Percentiles rank a stretch among this genome's conserved stretches.
Conservation (phyloP, 2,888 invertebrate species). For the Mylabris sibirica region DNA sequence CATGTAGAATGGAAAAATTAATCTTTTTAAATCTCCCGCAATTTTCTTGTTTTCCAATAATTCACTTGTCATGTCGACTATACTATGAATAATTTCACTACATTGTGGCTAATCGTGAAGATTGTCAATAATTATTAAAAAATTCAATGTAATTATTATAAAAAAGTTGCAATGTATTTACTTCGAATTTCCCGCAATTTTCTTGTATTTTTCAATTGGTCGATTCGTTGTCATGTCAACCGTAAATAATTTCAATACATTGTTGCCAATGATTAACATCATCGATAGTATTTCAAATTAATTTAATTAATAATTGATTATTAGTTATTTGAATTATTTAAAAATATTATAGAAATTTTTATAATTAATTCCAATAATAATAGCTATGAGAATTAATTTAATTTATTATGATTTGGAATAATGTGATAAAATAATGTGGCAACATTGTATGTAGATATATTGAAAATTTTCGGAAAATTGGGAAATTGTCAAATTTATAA, state of each 20-base stretch:
- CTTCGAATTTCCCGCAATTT: not conserved
- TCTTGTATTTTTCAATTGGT: not conserved
- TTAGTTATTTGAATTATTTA: not conserved
- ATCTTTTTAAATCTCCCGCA: too few species aligned
- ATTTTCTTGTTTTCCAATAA: too few species aligned
- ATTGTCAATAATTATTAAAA: too few species aligned
- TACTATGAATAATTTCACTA: too few species aligned
- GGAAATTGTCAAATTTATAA: not conserved
- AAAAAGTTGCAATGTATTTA: too few species aligned
- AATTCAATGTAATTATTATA: too few species aligned
- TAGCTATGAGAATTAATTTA: not conserved
- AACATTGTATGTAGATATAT: not conserved
- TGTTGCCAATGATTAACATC: not conserved
- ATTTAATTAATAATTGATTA: not conserved
- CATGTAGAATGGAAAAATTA: too few species aligned
- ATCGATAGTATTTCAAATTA: not conserved
- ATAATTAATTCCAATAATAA: not conserved
- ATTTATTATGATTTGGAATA: not conserved
- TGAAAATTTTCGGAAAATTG: not conserved
- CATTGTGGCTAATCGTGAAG: too few species aligned
- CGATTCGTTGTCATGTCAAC: not conserved
- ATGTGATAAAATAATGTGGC: not conserved
- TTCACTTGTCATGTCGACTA: too few species aligned
- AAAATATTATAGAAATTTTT: not conserved
- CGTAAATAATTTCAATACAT: not conserved